phyloP scores from a whole-genome alignment of 2,113 vertebrate species.

The Erythrolamprus reginae region DNA sequence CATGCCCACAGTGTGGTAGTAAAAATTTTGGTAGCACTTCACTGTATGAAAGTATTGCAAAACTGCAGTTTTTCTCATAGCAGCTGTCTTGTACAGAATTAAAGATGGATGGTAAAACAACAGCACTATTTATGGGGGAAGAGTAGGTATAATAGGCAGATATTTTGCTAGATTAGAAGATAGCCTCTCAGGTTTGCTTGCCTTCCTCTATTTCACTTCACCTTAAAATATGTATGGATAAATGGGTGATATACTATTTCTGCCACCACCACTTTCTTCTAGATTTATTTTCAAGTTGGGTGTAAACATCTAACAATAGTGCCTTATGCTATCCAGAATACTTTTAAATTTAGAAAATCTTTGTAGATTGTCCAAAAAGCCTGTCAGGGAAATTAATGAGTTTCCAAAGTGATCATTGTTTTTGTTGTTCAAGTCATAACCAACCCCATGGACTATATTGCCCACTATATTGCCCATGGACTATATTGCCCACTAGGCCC shows the following conservation, averaged over 20 bases:
- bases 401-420: constrained; percentile 46
- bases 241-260: constrained; percentile 40
- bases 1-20: too few species aligned
- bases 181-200: constrained; percentile 28
- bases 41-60: constrained; percentile 29
- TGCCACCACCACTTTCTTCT: not conserved
- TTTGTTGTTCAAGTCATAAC: not conserved
- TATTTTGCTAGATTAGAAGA: constrained; percentile 25
- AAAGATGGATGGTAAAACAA: not conserved
- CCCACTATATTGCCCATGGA: not conserved
- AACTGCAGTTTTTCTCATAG: not conserved
- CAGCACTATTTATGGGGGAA: constrained; percentile 11
- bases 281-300: constrained; percentile 32
- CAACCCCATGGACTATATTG: not conserved
- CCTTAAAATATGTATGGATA: constrained; percentile 12
- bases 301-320: constrained; percentile 11
- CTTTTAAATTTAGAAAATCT: constrained; percentile 52
- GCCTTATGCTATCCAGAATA: constrained; percentile 45
- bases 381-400: constrained; percentile 33
- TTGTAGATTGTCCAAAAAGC: constrained; percentile 43
- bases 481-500: not conserved
- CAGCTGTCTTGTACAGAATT: constrained; percentile 31
- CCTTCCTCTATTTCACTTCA: constrained; percentile 28
- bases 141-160: constrained; percentile 8
- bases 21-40: too few species aligned